Base-by-base conservation (phyloP, 2,888 invertebrate genomes). In the Alloplasta piceator region DNA sequence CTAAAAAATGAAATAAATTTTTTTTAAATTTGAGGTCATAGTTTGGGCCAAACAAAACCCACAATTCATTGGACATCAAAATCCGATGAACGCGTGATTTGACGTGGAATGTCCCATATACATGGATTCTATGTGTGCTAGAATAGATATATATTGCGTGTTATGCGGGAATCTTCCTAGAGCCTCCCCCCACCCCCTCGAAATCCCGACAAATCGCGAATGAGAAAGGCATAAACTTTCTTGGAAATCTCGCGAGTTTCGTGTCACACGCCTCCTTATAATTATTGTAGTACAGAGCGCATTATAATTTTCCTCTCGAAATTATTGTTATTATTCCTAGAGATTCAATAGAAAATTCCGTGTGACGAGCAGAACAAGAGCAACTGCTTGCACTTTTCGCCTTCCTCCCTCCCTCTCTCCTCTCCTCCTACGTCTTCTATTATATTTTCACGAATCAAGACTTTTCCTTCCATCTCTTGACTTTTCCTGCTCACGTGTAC, bases 161-260 rank as follows among this genome's bases (percentile, higher is more conserved):
- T 14, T 41, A 70, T 58, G 52, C 66, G 66, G 48, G 74, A 74
- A 74, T 74, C 39, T 58, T 68, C 12, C 26, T 4, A 67, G 41
- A 58, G 26, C 50, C 12, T 55, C 60, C 36, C 41, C 60, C 16
- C n/a, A n/a, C n/a, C 63, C 43, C 1, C 4, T 10, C 43, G 7
- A 9, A 6, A 9, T 16, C 43, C 58, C 36, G 52, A 55, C n/a
- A 50, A 43, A 73, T 64, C 77, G 81, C 71, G 80, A 84, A 86
- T 82, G 86, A 85, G 88, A 88, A 87, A 89, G 87, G 85, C 77
- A 80, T 81, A 75, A 82, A 86, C 86, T 88, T 88, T 87, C 87
- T 66, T 86, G 84, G 64, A 84, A 82, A 85, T 83, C 73, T 72
- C 63, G 74, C 61, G 61, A 60, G 61, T 43, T 61, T 84, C 75